Percentiles rank a stretch among this genome's conserved stretches.
phyloP scores from a whole-genome alignment of 1,140 invertebrate species.

The Aphis gossypii region DNA sequence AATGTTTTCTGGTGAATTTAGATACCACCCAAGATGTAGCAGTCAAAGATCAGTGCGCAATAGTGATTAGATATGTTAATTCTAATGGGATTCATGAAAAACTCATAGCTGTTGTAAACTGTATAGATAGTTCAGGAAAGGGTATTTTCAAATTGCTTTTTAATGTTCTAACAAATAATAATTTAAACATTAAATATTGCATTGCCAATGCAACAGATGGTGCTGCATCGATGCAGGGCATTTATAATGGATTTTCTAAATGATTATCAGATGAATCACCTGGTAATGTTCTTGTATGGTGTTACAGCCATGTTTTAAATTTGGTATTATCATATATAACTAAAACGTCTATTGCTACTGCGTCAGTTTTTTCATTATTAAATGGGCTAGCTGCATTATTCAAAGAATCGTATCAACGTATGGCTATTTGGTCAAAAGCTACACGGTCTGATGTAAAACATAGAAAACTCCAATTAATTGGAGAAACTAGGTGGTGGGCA shows the following conservation, averaged over 20 bases:
- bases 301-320: background rate
- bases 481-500: slow-evolving; percentile 25
- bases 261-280: slow-evolving; percentile 33
- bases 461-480: background rate
- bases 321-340: background rate
- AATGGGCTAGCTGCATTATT: background rate
- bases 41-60: slow-evolving; percentile 58
- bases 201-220: slow-evolving; percentile 60
- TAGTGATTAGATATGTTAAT: slow-evolving; percentile 59
- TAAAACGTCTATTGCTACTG: background rate
- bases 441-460: background rate
- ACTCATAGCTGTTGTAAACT: slow-evolving; percentile 54
- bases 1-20: slow-evolving; percentile 59
- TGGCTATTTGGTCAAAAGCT: background rate
- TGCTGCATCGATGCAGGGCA: slow-evolving; percentile 59
- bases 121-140: slow-evolving; percentile 54
- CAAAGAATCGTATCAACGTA: background rate
- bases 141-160: slow-evolving; percentile 53
- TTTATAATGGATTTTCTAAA: slow-evolving; percentile 59
- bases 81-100: slow-evolving; percentile 53
- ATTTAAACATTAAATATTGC: slow-evolving; percentile 22
- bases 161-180: slow-evolving; percentile 6
- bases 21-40: slow-evolving; percentile 61
- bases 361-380: background rate
- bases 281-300: background rate